A percentile compares a stretch with the other conserved stretches of the same genome.
phyloP scores from a whole-genome alignment of 1,140 invertebrate species.

The Cotesia typhae region DNA sequence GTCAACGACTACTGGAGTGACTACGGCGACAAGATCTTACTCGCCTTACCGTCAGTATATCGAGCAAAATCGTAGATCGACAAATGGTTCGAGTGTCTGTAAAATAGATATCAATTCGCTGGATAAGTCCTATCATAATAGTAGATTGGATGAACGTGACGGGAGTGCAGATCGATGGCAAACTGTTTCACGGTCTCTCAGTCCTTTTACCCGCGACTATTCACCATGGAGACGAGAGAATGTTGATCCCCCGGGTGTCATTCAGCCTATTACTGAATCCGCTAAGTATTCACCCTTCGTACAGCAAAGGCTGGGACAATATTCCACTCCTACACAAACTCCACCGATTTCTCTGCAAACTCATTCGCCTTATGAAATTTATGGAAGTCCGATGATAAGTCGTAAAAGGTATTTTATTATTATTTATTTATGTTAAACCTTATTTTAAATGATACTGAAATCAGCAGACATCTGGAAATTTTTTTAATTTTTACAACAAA shows the following conservation, averaged over 20 bases:
- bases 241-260: conserved; percentile 60
- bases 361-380: conserved; percentile 56
- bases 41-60: conserved; percentile 40
- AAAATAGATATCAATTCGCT: conserved; percentile 35
- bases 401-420: conserved; percentile 56
- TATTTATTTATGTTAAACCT: not conserved
- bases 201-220: conserved; percentile 61
- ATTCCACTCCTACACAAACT: conserved; percentile 49
- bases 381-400: conserved; percentile 62
- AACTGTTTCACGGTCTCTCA: conserved; percentile 56
- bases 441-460: no score
- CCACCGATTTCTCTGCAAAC: conserved; percentile 52
- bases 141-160: conserved; percentile 52
- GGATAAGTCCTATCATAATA: conserved; percentile 47
- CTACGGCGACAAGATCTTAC: conserved; percentile 36
- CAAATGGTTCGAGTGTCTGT: conserved; percentile 32
- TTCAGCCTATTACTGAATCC: conserved; percentile 54
- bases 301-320: conserved; percentile 54
- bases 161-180: conserved; percentile 56
- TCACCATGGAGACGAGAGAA: conserved; percentile 64
- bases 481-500: no score
- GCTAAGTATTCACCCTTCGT: conserved; percentile 55
- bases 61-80: conserved; percentile 49
- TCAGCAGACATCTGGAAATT: no score
- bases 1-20: no score